Base-by-base conservation (phyloP, 2,888 invertebrate species). In the Sminthurides aquaticus region DNA sequence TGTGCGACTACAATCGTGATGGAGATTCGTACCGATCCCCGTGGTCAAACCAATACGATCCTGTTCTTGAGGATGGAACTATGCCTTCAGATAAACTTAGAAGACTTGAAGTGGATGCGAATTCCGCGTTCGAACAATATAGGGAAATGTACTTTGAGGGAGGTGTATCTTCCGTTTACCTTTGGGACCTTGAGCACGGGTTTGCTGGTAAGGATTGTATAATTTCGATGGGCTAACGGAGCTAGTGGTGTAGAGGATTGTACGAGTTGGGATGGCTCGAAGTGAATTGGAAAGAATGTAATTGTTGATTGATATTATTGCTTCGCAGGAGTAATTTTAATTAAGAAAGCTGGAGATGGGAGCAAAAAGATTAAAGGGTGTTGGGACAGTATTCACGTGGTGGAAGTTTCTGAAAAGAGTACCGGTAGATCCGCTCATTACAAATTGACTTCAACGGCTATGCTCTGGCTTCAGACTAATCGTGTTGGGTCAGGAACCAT, bases 331-430 rank as follows among this genome's bases (percentile, higher is more conserved):
- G 98, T 97, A 49, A 96, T 99, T 77, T 83, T 99, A 76, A 98
- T 99, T 76, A 99, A 99, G 80, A 99, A 99, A 81, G 95, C 94
- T 0, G 98, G 97, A 0, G 97, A 98, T 80, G 97, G 97, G 20
- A 95, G 95, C 49, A 95, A 93, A 81, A 96, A 94, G 81, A 98
- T 98, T 76, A 96, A 96, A 79, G 99, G 99, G 1, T 98, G 98
- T 80, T 99, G 99, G 99, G 99, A 99, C 79, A 98, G 98, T 1
- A 96, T 99, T 77, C 99, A 99, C 78, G 99, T 99, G 0, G 93
- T 99, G 20, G 99, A 99, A 81, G 97, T 99, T 1, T 92, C 93
- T 78, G 96, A 97, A 79, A 97, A 97, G 80, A 88, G 92, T 57
- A 90, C 89, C 26, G 96, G 96, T 0, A 85, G 94, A 62, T 90